Conservation (phyloP, 1,140 invertebrate genomes). For the Drosophila pseudoananassae region DNA sequence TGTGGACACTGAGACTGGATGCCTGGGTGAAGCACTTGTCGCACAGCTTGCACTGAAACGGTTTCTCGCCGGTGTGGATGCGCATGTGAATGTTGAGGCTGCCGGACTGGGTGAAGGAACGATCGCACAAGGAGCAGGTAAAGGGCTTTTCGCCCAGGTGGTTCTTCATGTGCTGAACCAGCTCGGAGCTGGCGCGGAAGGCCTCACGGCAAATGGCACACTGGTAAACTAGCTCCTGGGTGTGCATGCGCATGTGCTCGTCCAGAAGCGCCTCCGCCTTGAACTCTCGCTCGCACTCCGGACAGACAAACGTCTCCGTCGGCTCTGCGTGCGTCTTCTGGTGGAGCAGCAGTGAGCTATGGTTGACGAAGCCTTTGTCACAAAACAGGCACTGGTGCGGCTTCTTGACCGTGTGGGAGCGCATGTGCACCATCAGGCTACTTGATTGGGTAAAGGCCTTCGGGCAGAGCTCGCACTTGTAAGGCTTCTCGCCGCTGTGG, state of each 20-base stretch:
- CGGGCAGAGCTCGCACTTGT: conserved; percentile 82
- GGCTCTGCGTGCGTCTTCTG: conserved; percentile 73
- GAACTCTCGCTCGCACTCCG: conserved; percentile 79
- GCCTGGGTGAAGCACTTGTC: conserved; percentile 87
- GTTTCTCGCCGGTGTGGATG: conserved; percentile 87
- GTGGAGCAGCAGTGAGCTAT: conserved; percentile 75
- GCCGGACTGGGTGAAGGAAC: conserved; percentile 89
- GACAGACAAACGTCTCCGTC: conserved; percentile 66
- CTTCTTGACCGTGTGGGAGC: conserved; percentile 88
- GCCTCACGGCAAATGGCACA: conserved; percentile 87
- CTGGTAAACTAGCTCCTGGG: conserved; percentile 83
- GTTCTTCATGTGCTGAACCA: conserved; percentile 88
- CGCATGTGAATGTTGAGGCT: conserved; percentile 91
- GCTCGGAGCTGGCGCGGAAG: conserved; percentile 86
- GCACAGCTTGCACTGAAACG: conserved; percentile 86
- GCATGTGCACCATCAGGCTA: conserved; percentile 88
- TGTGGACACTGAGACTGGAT: conserved; percentile 87
- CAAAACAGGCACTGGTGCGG: conserved; percentile 88
- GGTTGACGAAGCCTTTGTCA: conserved; percentile 84
- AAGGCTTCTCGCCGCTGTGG: conserved; percentile 86
- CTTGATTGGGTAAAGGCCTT: conserved; percentile 91
- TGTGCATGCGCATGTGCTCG: conserved; percentile 82
- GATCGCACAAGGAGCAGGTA: conserved; percentile 88
- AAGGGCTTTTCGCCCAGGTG: conserved; percentile 86
- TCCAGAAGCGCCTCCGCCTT: conserved; percentile 77